Evolutionary conservation across 2,113 vertebrate genomes (phyloP), one percentile per base, ranked within the genome.

Genomic region (Ursus arctos): DNA sequence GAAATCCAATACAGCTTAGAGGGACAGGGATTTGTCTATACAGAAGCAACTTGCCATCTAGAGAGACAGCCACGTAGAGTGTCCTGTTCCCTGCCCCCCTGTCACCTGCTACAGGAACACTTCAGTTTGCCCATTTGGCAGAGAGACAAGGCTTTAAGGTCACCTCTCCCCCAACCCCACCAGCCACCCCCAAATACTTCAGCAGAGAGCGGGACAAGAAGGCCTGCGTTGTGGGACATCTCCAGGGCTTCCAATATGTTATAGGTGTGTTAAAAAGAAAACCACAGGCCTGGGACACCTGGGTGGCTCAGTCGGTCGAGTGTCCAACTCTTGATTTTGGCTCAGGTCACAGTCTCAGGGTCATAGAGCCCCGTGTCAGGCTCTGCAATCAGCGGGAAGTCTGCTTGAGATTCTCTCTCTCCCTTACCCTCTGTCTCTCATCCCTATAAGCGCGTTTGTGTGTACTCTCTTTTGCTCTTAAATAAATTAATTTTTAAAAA

Each of bases 191-290:
- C 33, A 91, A 24, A n/a, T 24, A 47, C 57, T 36, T 14, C 15
- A 0, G 63, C 28, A 28, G 22, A 63, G 74, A 53, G 51, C n/a
- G 18, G 7, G 21, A 67, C 49, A 12, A 47, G 57, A 22, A 1
- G 7, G 22, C 11, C 47, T 0, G 7, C 10, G 2, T 2, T 8
- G 28, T 43, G 16, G 40, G 43, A 21, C 21, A n/a, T 53, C 15
- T 65, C 79, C 0, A 43, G 55, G 77, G n/a, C 57, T 76, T 57
- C 28, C 18, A 18, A 22, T 13, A 15, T 15, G 18, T 36, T 24
- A 14, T 4, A 28, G 14, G 72, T 43, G 72, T 47, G 24, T 43
- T 24, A 26, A 67, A 67, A 67, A 67, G 31, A 67, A 67, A 67
- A 67, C 15, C 31, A 33, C 63, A 33, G 63, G 14, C 63, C 63